These are phyloP conservation scores for Drosophila testacea DNA, from an alignment of 2,888 invertebrate genomes.

Conservation along the genomic window DNA sequence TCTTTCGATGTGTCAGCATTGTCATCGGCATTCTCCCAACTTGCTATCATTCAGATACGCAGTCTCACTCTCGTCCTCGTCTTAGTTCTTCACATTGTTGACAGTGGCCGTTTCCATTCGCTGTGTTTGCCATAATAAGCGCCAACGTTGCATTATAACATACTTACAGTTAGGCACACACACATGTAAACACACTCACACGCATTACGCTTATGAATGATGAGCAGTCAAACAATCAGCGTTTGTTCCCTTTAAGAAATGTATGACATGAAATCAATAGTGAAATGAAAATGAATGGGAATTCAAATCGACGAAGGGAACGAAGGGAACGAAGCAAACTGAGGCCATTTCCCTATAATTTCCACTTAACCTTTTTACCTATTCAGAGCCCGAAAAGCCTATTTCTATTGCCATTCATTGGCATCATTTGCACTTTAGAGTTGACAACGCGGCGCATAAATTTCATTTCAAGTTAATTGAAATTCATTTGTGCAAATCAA, in stretches of 20 bases:
- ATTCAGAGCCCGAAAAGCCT: not conserved
- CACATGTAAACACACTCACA: conserved; percentile 7
- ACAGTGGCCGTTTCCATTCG: conserved; percentile 34
- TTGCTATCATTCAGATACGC: conserved; percentile 56
- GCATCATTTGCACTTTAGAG: conserved; percentile 40
- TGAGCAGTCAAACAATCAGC: conserved; percentile 70
- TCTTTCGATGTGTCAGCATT: conserved; percentile 76
- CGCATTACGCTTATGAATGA: conserved; percentile 59
- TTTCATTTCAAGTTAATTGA: conserved; percentile 76
- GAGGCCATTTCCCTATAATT: conserved; percentile 10
- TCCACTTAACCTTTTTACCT: conserved; percentile 13
- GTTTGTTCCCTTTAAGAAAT: conserved; percentile 20
- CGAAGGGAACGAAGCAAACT: not conserved
- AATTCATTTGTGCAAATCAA: conserved; percentile 80
- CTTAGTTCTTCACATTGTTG: conserved; percentile 51
- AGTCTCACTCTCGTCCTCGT: conserved; percentile 6
- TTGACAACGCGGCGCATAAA: conserved; percentile 58
- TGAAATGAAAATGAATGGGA: conserved; percentile 28
- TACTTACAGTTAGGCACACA: conserved; percentile 16
- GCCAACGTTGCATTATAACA: conserved; percentile 62
- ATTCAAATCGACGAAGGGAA: conserved; percentile 6
- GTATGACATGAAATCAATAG: conserved; percentile 56
- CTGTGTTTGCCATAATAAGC: conserved; percentile 67
- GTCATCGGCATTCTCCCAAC: conserved; percentile 52
- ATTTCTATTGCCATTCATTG: conserved; percentile 17